Evolutionary conservation across 2,888 invertebrate genomes (phyloP).

Genomic region (Aelia acuminata): DNA sequence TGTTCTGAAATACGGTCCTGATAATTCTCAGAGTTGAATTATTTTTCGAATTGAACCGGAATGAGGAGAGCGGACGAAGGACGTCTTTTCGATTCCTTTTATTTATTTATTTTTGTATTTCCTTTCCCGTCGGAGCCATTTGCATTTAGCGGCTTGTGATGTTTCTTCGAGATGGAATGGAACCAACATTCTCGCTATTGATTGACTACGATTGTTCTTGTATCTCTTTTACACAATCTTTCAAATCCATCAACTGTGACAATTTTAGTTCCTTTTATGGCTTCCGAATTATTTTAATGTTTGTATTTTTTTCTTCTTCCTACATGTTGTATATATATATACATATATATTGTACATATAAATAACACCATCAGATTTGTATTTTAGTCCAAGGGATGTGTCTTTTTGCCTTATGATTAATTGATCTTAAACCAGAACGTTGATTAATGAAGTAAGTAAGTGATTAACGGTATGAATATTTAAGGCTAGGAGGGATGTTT

Average conservation of each 20-base stretch:
- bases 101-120: neutral
- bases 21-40: constrained; percentile 17
- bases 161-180: neutral
- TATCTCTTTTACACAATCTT: neutral
- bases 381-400: neutral
- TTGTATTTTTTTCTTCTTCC: neutral
- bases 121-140: neutral
- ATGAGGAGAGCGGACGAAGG: neutral
- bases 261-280: neutral
- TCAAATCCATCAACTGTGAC: neutral
- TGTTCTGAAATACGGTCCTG: neutral
- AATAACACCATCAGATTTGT: neutral
- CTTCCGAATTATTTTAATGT: neutral
- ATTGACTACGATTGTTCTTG: neutral
- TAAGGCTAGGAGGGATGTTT: neutral
- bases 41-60: constrained; percentile 11
- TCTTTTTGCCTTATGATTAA: neutral
- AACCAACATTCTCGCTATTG: neutral
- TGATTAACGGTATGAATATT: neutral
- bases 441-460: neutral
- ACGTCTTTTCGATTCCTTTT: constrained; percentile 13
- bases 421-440: neutral
- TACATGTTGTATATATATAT: no score
- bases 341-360: neutral
- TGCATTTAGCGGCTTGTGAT: neutral